Evolutionary conservation across 2,888 invertebrate genomes (phyloP).

Genomic region (Cephus nigrinus): DNA sequence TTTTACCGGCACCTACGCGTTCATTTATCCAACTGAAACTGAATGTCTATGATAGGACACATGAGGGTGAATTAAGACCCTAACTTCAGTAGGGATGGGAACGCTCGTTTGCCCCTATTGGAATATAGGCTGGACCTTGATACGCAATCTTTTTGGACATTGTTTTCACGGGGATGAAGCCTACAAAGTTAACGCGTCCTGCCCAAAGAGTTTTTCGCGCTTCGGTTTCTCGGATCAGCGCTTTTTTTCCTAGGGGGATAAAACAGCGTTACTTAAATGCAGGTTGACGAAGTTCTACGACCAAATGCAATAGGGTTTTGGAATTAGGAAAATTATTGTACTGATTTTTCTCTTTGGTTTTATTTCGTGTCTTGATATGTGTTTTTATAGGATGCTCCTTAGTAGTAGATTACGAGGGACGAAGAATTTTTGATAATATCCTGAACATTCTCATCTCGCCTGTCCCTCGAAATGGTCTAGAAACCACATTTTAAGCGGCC

Average conservation of each 20-base stretch:
- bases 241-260: neutral
- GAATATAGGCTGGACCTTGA: neutral
- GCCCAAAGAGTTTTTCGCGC: neutral
- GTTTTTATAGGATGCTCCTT: neutral
- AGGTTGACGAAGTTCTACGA: neutral
- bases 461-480: neutral
- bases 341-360: neutral
- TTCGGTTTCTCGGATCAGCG: neutral
- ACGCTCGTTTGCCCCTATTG: neutral
- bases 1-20: constrained; percentile 8
- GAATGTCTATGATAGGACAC: constrained; percentile 33
- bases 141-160: neutral
- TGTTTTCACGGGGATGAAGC: neutral
- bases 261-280: neutral
- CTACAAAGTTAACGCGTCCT: neutral
- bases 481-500: neutral
- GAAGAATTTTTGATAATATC: neutral
- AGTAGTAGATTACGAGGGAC: neutral
- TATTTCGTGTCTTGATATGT: neutral
- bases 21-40: constrained; percentile 23
- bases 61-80: neutral
- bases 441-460: neutral
- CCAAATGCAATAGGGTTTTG: too few species aligned
- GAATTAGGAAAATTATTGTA: neutral
- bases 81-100: neutral